Percentiles rank a stretch among this genome's conserved stretches.
Conservation (phyloP, 2,113 vertebrate species). For the Oxyura jamaicensis region DNA sequence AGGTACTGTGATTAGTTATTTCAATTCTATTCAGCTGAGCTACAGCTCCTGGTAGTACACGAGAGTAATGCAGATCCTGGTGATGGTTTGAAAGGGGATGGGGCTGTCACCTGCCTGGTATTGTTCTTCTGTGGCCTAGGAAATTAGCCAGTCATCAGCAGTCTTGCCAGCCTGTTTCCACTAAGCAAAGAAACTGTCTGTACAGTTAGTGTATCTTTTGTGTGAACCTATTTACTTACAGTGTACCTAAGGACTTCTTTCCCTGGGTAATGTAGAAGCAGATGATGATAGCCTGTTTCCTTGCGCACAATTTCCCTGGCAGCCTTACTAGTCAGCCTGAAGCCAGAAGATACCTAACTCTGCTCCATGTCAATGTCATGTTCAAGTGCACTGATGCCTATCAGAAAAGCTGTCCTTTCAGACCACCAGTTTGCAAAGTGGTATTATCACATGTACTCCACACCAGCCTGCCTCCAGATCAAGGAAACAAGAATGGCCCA, state of each 20-base stretch:
- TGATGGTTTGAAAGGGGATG: not conserved
- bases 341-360: not conserved
- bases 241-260: not conserved
- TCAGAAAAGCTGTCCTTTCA: not conserved
- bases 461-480: not conserved
- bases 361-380: rapidly evolving
- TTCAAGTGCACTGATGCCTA: not conserved
- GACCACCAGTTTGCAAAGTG: not conserved
- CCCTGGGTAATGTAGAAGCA: not conserved
- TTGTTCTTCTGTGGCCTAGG: not conserved
- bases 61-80: not conserved
- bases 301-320: not conserved
- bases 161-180: not conserved
- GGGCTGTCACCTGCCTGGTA: not conserved
- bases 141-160: not conserved
- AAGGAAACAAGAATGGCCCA: not conserved
- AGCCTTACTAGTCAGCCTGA: not conserved
- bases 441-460: not conserved
- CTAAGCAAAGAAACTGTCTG: not conserved
- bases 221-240: not conserved
- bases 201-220: not conserved
- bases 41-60: not conserved
- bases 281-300: not conserved
- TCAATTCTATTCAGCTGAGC: not conserved
- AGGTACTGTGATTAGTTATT: conserved; percentile 21